phyloP scores from a whole-genome alignment of 2,888 invertebrate species.

The Oscheius sp. region DNA sequence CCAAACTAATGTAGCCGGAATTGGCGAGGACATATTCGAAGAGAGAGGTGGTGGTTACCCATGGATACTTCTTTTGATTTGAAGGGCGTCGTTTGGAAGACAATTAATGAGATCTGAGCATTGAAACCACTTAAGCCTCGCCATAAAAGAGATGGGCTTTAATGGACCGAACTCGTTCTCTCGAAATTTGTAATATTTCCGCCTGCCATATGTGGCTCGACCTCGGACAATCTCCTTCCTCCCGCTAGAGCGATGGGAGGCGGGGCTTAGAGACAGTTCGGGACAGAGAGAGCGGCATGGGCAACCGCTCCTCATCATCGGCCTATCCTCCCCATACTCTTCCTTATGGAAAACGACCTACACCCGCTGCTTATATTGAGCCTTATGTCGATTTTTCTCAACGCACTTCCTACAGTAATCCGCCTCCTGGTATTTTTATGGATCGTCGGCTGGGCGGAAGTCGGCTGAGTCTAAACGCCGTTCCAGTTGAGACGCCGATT shows the following conservation, averaged over 20 bases:
- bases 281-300: not conserved
- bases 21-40: too few species aligned
- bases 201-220: slow-evolving; percentile 21
- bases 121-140: too few species aligned
- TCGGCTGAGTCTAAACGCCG: slow-evolving; percentile 43
- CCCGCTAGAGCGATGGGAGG: too few species aligned
- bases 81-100: too few species aligned
- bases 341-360: slow-evolving; percentile 21
- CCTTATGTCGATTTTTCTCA: slow-evolving; percentile 16
- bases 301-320: slow-evolving; percentile 25
- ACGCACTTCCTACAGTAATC: not conserved
- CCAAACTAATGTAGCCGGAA: too few species aligned
- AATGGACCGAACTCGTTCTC: too few species aligned
- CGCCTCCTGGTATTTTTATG: slow-evolving; percentile 6
- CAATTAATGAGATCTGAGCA: too few species aligned
- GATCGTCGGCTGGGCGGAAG: slow-evolving; percentile 32
- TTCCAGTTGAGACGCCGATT: slow-evolving; percentile 37
- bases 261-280: not conserved
- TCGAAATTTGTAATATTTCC: not conserved
- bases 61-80: too few species aligned
- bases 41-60: too few species aligned
- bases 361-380: slow-evolving; percentile 11
- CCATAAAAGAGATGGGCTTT: too few species aligned
- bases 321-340: slow-evolving; percentile 8
- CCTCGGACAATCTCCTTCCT: slow-evolving; percentile 1